Conservation (phyloP, 2,113 vertebrate genomes). For the Clupea harengus region DNA sequence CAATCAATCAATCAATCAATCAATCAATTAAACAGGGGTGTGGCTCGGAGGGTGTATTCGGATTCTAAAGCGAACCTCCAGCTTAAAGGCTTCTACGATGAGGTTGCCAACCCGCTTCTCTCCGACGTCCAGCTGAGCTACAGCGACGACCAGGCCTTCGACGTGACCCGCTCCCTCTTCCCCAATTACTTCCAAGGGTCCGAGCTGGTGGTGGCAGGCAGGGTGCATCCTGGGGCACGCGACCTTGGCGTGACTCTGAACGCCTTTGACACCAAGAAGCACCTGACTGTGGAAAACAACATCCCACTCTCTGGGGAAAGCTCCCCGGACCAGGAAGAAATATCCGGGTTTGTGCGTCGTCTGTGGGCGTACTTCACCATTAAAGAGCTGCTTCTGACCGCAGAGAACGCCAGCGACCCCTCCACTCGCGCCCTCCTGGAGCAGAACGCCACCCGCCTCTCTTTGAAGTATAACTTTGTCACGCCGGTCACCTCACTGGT, state of each 20-base stretch:
- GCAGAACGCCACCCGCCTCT: slow-evolving; percentile 78
- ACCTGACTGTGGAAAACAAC: slow-evolving; percentile 65
- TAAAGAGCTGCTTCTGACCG: slow-evolving; percentile 74
- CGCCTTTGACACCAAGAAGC: slow-evolving; percentile 63
- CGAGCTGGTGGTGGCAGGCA: slow-evolving; percentile 77
- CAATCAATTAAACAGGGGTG: slow-evolving; percentile 48
- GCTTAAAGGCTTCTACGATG: slow-evolving; percentile 79
- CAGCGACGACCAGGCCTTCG: slow-evolving; percentile 69
- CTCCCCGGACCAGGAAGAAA: slow-evolving; percentile 49
- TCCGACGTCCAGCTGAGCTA: slow-evolving; percentile 78
- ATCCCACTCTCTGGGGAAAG: slow-evolving; percentile 46
- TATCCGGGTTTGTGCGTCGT: slow-evolving; percentile 70
- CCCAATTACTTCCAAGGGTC: slow-evolving; percentile 82
- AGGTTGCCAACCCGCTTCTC: slow-evolving; percentile 78
- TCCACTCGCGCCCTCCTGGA: slow-evolving; percentile 64
- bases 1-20: background rate
- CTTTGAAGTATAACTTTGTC: slow-evolving; percentile 82
- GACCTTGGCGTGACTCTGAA: slow-evolving; percentile 70
- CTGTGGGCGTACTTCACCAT: slow-evolving; percentile 85
- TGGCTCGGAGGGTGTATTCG: slow-evolving; percentile 75
- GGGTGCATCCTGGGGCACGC: slow-evolving; percentile 64
- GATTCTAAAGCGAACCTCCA: slow-evolving; percentile 75
- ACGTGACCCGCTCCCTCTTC: slow-evolving; percentile 71
- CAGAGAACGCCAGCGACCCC: slow-evolving; percentile 66
- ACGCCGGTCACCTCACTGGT: slow-evolving; percentile 81